Evolutionary conservation across 2,797 vertebrate genomes (phyloP), one percentile per base, ranked within the genome.

Genomic region (Avahi laniger): DNA sequence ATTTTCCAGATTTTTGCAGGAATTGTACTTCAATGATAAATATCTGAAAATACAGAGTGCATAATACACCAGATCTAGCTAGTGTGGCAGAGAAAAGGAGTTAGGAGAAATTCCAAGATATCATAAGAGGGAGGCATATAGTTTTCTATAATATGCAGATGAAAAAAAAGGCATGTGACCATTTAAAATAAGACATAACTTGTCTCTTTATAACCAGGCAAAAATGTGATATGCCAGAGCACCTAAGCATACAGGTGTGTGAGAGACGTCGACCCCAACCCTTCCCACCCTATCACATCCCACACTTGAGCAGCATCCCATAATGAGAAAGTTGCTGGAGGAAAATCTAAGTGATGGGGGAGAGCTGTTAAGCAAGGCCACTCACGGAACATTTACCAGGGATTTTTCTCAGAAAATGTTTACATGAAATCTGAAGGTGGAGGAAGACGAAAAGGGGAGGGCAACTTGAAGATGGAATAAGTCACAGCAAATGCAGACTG

Each of bases 1-100:
- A 0, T 48, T 92, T 89, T 84, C 50, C 26, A 46, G 30, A 89
- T 78, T 73, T 95, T 93, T 91, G 38, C 24, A 75, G 82, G 57
- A 63, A 80, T 88, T 57, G 7, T 78, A 38, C 65, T 70, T 93
- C 54, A 85, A 33, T 85, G 63, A 86, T 76, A 80, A 70, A 81
- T 83, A 50, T 22, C 52, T 92, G n/a, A 95, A 93, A 91, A 69
- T 72, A 81, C 22, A 85, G 35, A 94, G 35, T 57, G 0, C 41
- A 13, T 57, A n/a, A 78, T 87, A 46, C 33, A 20, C 78, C 82
- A 52, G 43, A 22, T 13, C 78, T 70, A 52, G 43, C 30, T 13
- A 13, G 46, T 46, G 11, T 18, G n/a, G 69, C 6, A 59, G 20
- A 57, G 78, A 91, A 82, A 46, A 18, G 14, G 48, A 63, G 35